Evolutionary conservation across 1,140 invertebrate species (phyloP), one percentile per base, ranked within the genome.

Genomic region (Trichomalopsis sarcophagae): DNA sequence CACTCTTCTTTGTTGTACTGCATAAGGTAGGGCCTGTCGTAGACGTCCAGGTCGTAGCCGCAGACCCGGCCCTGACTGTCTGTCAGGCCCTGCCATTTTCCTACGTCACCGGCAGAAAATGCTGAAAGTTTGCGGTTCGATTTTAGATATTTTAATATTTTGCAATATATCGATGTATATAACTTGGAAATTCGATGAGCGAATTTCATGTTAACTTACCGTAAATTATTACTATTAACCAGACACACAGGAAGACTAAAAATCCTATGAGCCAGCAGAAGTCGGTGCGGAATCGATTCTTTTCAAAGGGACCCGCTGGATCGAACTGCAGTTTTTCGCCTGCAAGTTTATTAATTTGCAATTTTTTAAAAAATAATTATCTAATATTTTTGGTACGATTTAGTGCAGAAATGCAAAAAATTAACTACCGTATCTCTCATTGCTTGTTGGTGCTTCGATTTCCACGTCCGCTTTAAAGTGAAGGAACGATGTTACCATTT

Each of bases 221-320:
- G 33, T 79, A 79, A 10, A 66, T 68, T 21, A 79, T 79, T 3
- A 79, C 77, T 14, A 68, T 66, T 2, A 36, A 6, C 77, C 77
- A 79, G 0, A 79, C 30, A 6, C 66, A 11, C 3, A 79, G 13
- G 55, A 30, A 79, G 11, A 79, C 2, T 1, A 21, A 1, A 17
- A 79, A 79, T 13, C 77, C 55, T 0, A 79, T n/a, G 23, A 79
- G 11, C 77, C 77, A 79, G 23, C 77, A 68, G 23, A 79, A 33
- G 17, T 79, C 77, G 7, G 77, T 79, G 13, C 62, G 50, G 30
- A 30, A 17, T 0, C 77, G 62, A 21, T 17, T n/a, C 1, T 79
- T 66, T n/a, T 68, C 30, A n/a, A 62, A 40, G 17, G 55, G 55
- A 11, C 50, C 77, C 2, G 50, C 14, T 0, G 77, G 14, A 36